Evolutionary conservation across 2,113 vertebrate species (phyloP).

Genomic region (Xiphias gladius): DNA sequence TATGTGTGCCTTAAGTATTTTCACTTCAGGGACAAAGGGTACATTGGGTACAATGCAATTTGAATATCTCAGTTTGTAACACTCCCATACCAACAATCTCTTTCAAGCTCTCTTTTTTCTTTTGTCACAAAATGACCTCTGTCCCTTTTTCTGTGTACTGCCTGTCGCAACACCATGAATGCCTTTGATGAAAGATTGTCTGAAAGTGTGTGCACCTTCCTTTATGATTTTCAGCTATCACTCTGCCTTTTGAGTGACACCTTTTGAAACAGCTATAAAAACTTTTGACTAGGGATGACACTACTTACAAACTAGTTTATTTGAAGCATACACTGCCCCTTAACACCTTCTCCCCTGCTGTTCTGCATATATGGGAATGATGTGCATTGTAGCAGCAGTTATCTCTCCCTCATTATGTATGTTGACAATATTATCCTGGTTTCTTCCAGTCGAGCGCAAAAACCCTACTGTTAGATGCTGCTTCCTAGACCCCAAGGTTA

Average conservation of each 20-base stretch:
- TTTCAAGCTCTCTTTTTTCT: not conserved
- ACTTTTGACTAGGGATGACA: too few relatives aligned
- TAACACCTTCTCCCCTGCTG: not conserved
- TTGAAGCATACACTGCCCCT: not conserved
- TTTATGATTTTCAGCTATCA: too few relatives aligned
- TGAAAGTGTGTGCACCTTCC: too few relatives aligned
- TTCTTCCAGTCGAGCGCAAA: not conserved
- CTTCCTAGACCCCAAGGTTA: not conserved
- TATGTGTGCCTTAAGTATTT: slow-evolving; percentile 18
- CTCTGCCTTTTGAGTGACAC: too few relatives aligned
- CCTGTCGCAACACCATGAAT: not conserved
- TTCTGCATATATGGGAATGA: slow-evolving; percentile 5
- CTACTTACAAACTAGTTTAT: too few relatives aligned
- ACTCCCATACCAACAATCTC: not conserved
- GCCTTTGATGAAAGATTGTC: not conserved
- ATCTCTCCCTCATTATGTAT: not conserved
- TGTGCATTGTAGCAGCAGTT: not conserved
- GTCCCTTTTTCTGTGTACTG: not conserved
- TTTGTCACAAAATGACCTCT: too few relatives aligned
- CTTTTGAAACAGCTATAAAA: too few relatives aligned
- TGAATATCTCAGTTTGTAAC: not conserved
- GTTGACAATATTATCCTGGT: slow-evolving; percentile 4
- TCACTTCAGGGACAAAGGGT: slow-evolving; percentile 25
- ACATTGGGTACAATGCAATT: slow-evolving; percentile 18
- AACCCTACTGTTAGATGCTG: not conserved